Evolutionary conservation across 2,888 invertebrate species (phyloP), one percentile per base, ranked within the genome.

Genomic region (Isotomurus palustris): DNA sequence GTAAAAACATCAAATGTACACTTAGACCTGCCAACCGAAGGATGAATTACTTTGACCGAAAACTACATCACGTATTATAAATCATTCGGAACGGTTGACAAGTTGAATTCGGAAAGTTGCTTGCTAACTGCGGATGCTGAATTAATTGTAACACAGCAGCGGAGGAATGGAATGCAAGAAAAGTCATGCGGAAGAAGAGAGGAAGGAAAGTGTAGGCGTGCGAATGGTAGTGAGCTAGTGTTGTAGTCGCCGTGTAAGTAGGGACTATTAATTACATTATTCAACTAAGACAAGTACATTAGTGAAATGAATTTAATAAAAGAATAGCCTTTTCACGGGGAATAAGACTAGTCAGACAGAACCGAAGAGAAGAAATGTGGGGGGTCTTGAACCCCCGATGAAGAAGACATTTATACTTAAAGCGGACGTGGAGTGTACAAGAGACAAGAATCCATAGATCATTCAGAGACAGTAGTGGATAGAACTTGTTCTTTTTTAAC

Each of bases 381-480:
- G 54, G 54, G 47, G 47, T 38, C 54, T 22, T 27, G 38, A 38
- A 45, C 54, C 54, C 54, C 47, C 47, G 28, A 49, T 17, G 35
- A 48, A 35, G 38, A 47, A 54, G 54, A 40, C 49, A 49, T 49
- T 38, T 32, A 56, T 49, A 51, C 40, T 51, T 25, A 17, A 21
- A 24, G 51, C 41, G 28, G 25, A 41, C 41, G 21, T 41, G 22
- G 41, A 50, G 53, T 48, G 47, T 54, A 36, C 47, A 54, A 36
- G 35, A 54, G 32, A 54, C 54, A 38, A 25, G 47, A 48, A 50
- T 27, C 56, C 41, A 56, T 56, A 56, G 48, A 56, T 56, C 56
- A 56, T 56, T 49, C 56, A 17, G 49, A 14, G 24, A 27, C 10
- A 40, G n/a, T 32, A 8, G 32, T 8, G 14, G 14, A 32, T 40